phyloP scores from a whole-genome alignment of 2,797 vertebrate genomes.

The Rhabdomys pumilio region DNA sequence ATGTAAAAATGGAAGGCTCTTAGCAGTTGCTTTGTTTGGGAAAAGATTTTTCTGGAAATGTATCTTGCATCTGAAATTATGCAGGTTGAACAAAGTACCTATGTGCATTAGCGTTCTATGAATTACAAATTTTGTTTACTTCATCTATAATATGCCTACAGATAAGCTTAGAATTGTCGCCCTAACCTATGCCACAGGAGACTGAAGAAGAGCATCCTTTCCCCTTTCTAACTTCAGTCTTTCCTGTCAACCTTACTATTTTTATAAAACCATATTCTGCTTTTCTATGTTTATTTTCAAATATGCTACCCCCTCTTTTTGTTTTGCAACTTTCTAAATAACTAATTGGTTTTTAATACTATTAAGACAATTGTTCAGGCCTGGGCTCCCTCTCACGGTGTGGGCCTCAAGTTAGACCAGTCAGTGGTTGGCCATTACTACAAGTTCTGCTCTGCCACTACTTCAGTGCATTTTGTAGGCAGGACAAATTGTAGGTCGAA shows the following conservation, averaged over 20 bases:
- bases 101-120: constrained; percentile 22
- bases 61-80: constrained; percentile 25
- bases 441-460: neutral
- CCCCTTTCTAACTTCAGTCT: constrained; percentile 29
- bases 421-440: neutral
- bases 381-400: neutral
- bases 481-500: neutral
- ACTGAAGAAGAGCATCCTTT: constrained; percentile 47
- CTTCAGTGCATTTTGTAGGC: neutral
- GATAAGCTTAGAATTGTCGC: constrained; percentile 50
- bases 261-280: constrained; percentile 62
- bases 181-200: neutral
- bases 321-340: constrained; percentile 55
- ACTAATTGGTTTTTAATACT: constrained; percentile 62
- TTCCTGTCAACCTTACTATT: constrained; percentile 46
- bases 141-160: neutral
- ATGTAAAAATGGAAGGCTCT: constrained; percentile 67
- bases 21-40: constrained; percentile 49
- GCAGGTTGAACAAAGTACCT: neutral
- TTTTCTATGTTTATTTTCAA: constrained; percentile 72
- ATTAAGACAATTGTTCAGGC: constrained; percentile 64
- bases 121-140: constrained; percentile 17
- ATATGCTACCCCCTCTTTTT: constrained; percentile 61
- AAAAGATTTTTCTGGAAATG: constrained; percentile 56
- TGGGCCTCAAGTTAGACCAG: neutral